Conservation (phyloP, 92 coral and sea anemone species). For the Epizoanthus illoricatus region DNA sequence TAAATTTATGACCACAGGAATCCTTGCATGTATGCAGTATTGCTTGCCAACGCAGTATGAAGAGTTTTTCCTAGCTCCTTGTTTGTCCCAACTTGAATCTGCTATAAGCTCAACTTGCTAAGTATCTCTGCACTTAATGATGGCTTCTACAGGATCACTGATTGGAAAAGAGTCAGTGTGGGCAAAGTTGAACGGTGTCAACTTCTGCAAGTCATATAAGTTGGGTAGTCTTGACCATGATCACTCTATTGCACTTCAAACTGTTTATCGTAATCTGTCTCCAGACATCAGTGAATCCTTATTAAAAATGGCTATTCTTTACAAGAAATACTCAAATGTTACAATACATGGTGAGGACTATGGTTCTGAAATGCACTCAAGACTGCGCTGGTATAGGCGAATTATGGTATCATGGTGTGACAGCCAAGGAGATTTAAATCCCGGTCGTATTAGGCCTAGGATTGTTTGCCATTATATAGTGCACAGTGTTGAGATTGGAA, state of each 20-base stretch:
- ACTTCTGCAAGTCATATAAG: slow-evolving; percentile 30
- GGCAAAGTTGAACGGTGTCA: slow-evolving; percentile 26
- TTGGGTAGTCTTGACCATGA: slow-evolving; percentile 43
- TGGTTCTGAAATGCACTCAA: slow-evolving; percentile 32
- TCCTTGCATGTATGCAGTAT: slow-evolving; percentile 45
- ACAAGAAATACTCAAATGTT: slow-evolving; percentile 29
- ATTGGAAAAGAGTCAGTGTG: slow-evolving; percentile 40
- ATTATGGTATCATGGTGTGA: slow-evolving; percentile 57
- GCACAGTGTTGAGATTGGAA: slow-evolving; percentile 42
- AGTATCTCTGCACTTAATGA: slow-evolving; percentile 33
- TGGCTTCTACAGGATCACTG: slow-evolving; percentile 47
- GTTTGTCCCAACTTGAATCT: slow-evolving; percentile 20
- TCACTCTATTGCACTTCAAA: slow-evolving; percentile 17
- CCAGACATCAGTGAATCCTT: slow-evolving; percentile 33
- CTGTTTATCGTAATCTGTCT: slow-evolving; percentile 29
- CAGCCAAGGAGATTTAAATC: slow-evolving; percentile 38
- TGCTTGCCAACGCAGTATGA: slow-evolving; percentile 45
- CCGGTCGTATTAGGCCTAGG: slow-evolving; percentile 37
- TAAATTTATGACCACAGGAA: slow-evolving; percentile 54
- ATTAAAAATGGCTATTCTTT: slow-evolving; percentile 22
- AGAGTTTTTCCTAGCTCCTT: slow-evolving; percentile 30
- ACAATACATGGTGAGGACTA: slow-evolving; percentile 34
- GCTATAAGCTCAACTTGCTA: not conserved
- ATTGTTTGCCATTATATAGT: slow-evolving; percentile 47
- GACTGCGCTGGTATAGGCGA: slow-evolving; percentile 40